Evolutionary conservation across 2,888 invertebrate species (phyloP), one percentile per base, ranked within the genome.

Genomic region (Hipparchia sbordonii): DNA sequence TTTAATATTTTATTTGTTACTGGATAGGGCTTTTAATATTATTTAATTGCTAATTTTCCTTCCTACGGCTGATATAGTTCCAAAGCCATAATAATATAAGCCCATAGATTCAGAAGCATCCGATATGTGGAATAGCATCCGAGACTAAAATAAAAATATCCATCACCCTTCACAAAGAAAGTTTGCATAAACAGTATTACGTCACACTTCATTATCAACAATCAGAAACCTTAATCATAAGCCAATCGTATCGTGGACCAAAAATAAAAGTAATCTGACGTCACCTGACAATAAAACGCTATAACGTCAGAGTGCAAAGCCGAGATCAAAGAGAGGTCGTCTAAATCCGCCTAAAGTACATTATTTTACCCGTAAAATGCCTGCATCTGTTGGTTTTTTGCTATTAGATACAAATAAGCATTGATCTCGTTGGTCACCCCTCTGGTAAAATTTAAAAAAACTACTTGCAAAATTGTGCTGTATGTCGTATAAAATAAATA

Each of bases 301-400:
- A 76, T 72, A 75, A 77, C 78, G 78, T 76, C 76, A 75, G 77
- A 82, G 82, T 82, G 84, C 83, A 83, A 77, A 81, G 80, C 82
- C 80, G 83, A 90, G 89, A 91, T 93, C 92, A 93, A 93, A 92
- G 92, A 82, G 82, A 82, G 85, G 82, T 88, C 86, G 85, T 86
- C 87, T 85, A 92, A 92, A 91, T 91, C 91, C 90, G 81, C 81
- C 88, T 92, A 92, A 39, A 93, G 91, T 87, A 91, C 89, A 89
- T 92, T 92, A 93, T 91, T 90, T 91, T 90, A 91, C 89, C 92
- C 92, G 91, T 93, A 91, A 93, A 93, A 93, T 91, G 90, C 83
- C 85, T 92, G 85, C 93, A 93, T 92, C 93, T 93, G 93, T 90
- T 92, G 91, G 85, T 91, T 92, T 92, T 92, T 88, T 91, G 87